These are phyloP conservation scores for Euura saliciscinereae DNA, from an alignment of 1,140 invertebrate species.

Conservation along the genomic window DNA sequence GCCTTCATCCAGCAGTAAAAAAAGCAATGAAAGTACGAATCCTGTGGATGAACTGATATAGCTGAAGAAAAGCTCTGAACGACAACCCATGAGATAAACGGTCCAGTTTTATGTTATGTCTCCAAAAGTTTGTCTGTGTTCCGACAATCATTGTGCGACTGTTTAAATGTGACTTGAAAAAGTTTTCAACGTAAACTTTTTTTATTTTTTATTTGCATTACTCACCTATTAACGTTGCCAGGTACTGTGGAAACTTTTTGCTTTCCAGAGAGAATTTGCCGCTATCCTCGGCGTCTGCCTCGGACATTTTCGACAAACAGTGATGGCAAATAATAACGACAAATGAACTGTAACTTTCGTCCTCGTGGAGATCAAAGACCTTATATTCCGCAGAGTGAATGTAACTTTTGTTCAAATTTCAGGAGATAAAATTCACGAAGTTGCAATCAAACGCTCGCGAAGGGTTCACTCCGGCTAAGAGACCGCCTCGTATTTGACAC, in stretches of 20 bases:
- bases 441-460: background rate
- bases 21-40: no score
- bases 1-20: no score
- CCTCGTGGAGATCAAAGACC: no score
- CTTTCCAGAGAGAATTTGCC: background rate
- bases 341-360: background rate
- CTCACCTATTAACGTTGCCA: slow-evolving; percentile 40
- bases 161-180: background rate
- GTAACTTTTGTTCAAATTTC: no score
- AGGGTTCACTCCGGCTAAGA: background rate
- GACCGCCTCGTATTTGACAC: background rate
- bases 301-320: background rate
- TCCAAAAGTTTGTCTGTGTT: background rate
- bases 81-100: no score
- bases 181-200: background rate
- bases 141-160: background rate
- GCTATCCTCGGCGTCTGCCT: background rate
- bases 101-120: background rate
- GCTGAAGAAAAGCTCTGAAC: no score
- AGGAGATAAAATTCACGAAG: background rate
- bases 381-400: no score
- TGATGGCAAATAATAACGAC: background rate
- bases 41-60: no score
- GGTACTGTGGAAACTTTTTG: slow-evolving; percentile 33
- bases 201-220: background rate